Evolutionary conservation across 2,113 vertebrate species (phyloP), one percentile per base, ranked within the genome.

Genomic region (Neotragus moschatus): DNA sequence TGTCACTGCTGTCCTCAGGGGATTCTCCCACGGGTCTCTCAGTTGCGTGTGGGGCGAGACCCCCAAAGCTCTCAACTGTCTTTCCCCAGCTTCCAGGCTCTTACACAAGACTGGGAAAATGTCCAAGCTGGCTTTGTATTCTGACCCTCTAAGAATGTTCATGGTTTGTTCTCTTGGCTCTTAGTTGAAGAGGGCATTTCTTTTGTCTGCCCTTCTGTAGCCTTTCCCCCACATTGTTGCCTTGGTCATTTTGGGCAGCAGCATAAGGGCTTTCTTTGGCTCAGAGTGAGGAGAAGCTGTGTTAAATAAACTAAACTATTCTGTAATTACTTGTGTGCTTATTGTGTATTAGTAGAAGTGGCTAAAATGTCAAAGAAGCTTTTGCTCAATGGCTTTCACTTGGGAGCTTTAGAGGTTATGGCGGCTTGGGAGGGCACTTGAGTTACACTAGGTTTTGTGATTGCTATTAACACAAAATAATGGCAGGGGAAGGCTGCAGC

Each of bases 261-360:
- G 93, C 93, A 56, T 95, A 84, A 96, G 94, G 95, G 63, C 93
- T 98, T 97, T 98, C 96, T 97, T 87, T 77, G 87, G 89, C 94
- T 96, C 55, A 73, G 88, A 95, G 93, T 33, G 77, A 97, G 89
- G 84, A 94, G 87, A 91, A 97, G 73, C 81, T 94, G 88, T 93
- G 73, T 93, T 98, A 97, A 98, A 97, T 96, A 98, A 97, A 97
- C 92, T 90, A 73, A 96, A 91, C 96, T 96, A 84, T 94, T 95
- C 97, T 98, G 96, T 98, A 98, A 98, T 98, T 95, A 96, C 96
- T 97, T 91, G 91, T 4, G 4, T 90, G 92, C 94, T 98, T 94
- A 97, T 97, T 98, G 97, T 97, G 88, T 95, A 33, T 97, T 91
- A 98, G 93, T 61, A 96, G 93, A 97, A 98, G 87, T 77, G 73